Conservation (phyloP, 1,140 invertebrate species). For the Drosophila murphyi region DNA sequence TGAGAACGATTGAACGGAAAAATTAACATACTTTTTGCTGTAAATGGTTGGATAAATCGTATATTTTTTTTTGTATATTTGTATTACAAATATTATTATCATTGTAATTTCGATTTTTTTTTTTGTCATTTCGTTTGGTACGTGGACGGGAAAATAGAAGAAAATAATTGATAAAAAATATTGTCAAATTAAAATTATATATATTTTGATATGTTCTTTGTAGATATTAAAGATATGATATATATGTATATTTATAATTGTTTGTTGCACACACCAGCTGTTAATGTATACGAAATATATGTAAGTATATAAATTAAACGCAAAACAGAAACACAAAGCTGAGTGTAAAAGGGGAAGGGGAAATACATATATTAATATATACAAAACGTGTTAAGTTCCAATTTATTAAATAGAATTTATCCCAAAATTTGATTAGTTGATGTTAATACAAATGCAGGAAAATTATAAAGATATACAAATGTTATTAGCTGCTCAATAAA, state of each 20-base stretch:
- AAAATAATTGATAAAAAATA: conserved; percentile 67
- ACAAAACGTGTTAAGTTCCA: not conserved
- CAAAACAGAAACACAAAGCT: not conserved
- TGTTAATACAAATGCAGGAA: not conserved
- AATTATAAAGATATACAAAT: no score
- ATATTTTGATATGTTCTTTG: conserved; percentile 18
- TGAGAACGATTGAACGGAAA: conserved; percentile 28
- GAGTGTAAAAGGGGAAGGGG: not conserved
- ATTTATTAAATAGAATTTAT: not conserved
- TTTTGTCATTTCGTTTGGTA: conserved; percentile 51
- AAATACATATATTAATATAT: not conserved
- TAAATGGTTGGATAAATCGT: conserved; percentile 32
- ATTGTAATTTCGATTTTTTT: conserved; percentile 17
- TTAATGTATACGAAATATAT: not conserved
- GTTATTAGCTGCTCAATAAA: not conserved
- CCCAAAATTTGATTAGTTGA: not conserved
- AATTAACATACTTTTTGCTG: conserved; percentile 68
- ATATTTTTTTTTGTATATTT: conserved; percentile 17
- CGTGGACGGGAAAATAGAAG: conserved; percentile 66
- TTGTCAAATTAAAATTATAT: conserved; percentile 57
- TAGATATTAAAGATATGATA: conserved; percentile 17
- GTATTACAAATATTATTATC: conserved; percentile 15
- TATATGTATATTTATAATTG: conserved; percentile 19
- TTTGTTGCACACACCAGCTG: conserved; percentile 12
- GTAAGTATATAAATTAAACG: not conserved